Evolutionary conservation across 2,797 vertebrate genomes (phyloP).

Genomic region (Melanotaenia parkinsoni): DNA sequence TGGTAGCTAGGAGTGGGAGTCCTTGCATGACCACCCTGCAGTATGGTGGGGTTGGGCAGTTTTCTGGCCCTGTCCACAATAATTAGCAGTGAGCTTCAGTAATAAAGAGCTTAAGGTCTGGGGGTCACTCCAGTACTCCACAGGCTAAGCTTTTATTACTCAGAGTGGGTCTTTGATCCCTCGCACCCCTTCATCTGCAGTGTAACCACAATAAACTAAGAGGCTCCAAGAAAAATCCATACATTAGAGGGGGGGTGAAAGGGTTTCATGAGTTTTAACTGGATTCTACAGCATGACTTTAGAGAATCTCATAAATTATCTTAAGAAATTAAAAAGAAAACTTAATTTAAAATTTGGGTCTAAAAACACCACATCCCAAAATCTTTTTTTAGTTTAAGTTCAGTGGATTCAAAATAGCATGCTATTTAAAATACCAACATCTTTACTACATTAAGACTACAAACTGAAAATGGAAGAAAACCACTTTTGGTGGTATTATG

Average conservation of each 20-base stretch:
- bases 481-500: constrained; percentile 1
- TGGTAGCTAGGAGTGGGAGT: constrained; percentile 31
- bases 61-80: constrained; percentile 63
- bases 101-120: constrained; percentile 76
- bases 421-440: neutral
- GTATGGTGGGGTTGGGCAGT: constrained; percentile 45
- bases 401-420: neutral
- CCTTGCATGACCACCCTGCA: constrained; percentile 53
- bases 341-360: neutral
- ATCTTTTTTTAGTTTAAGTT: neutral
- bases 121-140: constrained; percentile 58
- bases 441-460: neutral
- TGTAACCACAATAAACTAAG: constrained; percentile 58
- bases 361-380: neutral
- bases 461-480: constrained; percentile 10
- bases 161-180: constrained; percentile 67
- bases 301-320: neutral
- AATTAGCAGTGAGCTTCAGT: constrained; percentile 74
- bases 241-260: constrained; percentile 22
- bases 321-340: constrained; percentile 16
- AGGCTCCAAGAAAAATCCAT: constrained; percentile 24
- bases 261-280: constrained; percentile 35
- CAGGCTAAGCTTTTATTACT: constrained; percentile 70
- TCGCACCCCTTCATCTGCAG: constrained; percentile 40
- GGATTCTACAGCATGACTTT: constrained; percentile 4